Conservation (phyloP, 2,888 invertebrate genomes). For the Galerucella pusilla region DNA sequence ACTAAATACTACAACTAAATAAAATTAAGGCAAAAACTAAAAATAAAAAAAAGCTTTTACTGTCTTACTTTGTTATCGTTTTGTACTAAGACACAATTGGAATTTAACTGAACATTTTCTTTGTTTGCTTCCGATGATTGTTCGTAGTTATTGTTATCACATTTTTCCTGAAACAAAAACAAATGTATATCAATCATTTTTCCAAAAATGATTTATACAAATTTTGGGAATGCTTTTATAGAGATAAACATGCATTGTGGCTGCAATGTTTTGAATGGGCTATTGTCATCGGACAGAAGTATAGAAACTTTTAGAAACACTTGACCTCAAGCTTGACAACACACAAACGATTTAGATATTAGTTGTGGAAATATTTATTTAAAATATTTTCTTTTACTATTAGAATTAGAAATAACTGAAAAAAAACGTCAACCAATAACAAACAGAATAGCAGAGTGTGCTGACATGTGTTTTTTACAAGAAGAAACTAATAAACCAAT, state of each 20-base stretch:
- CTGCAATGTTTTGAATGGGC: background rate
- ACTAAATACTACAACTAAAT: conserved; percentile 14
- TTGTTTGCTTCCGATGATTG: conserved; percentile 51
- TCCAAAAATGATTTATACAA: background rate
- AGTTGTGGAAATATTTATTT: too few species aligned
- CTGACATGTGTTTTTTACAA: too few species aligned
- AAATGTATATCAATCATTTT: background rate
- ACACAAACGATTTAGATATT: too few species aligned
- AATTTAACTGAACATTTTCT: conserved; percentile 48
- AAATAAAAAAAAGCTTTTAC: conserved; percentile 30
- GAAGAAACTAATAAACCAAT: too few species aligned
- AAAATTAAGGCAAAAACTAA: conserved; percentile 16
- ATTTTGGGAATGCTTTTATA: background rate
- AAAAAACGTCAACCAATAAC: too few species aligned
- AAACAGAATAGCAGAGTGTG: too few species aligned
- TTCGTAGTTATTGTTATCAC: conserved; percentile 53
- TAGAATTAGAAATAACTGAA: too few species aligned
- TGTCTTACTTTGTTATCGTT: conserved; percentile 47
- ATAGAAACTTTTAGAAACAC: background rate
- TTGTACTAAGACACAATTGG: conserved; percentile 44
- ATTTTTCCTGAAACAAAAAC: conserved; percentile 44
- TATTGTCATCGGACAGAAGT: background rate
- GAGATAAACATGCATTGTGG: background rate
- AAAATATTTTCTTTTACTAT: too few species aligned
- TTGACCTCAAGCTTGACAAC: too few species aligned